These are phyloP conservation scores for Lonchura striata DNA, from an alignment of 2,113 vertebrate species.

Conservation along the genomic window DNA sequence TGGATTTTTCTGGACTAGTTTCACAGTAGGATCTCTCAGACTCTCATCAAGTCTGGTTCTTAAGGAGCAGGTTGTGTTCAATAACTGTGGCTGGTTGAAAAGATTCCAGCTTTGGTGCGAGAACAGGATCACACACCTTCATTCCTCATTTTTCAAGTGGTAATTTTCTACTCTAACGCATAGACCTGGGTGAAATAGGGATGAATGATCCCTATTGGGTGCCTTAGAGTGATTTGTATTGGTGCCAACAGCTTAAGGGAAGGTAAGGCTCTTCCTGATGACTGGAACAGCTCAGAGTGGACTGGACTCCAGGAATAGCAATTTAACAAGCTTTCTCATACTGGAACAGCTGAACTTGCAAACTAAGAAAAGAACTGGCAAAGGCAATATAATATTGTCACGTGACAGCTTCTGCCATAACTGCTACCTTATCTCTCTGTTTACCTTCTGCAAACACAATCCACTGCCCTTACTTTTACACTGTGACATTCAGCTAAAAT, in stretches of 20 bases:
- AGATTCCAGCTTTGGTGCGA: background rate
- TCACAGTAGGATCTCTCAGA: background rate
- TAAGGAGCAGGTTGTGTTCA: background rate
- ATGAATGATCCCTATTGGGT: background rate
- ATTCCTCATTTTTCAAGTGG: background rate
- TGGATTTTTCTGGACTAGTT: background rate
- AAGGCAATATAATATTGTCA: background rate
- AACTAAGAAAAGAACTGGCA: background rate
- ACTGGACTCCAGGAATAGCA: background rate
- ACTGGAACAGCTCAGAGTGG: background rate
- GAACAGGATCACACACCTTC: background rate
- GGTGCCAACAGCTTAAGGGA: background rate
- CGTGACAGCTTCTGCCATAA: background rate
- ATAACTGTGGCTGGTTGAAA: background rate
- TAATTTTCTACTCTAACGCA: background rate
- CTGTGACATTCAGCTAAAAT: background rate
- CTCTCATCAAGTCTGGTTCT: background rate
- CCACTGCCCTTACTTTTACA: background rate
- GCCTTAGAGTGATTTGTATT: background rate
- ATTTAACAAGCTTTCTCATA: background rate
- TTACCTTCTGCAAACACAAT: constrained; percentile 5
- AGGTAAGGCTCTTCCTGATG: background rate
- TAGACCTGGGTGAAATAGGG: background rate
- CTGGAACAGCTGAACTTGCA: background rate
- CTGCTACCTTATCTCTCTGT: background rate